A percentile compares a stretch with the other conserved stretches of the same genome.
phyloP scores from a whole-genome alignment of 2,113 vertebrate species.

The Hydrochoerus hydrochaeris region DNA sequence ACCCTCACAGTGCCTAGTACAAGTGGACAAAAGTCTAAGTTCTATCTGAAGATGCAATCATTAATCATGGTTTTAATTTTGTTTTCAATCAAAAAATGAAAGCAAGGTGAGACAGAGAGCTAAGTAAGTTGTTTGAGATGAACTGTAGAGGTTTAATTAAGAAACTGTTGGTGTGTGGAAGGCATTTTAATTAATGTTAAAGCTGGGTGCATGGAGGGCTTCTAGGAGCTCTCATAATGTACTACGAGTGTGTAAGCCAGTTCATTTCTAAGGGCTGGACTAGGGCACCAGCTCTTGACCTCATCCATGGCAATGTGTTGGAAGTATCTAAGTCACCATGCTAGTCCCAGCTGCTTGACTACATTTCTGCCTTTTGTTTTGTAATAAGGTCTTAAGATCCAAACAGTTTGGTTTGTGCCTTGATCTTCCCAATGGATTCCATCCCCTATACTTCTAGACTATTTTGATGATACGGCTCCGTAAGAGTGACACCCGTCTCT shows the following conservation, averaged over 20 bases:
- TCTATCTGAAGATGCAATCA: neutral
- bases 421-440: neutral
- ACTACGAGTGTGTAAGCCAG: neutral
- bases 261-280: neutral
- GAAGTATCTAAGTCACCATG: neutral
- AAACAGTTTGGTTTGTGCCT: neutral
- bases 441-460: neutral
- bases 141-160: neutral
- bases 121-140: neutral
- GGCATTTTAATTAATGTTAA: neutral
- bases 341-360: neutral
- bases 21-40: neutral
- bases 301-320: neutral
- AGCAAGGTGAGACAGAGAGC: neutral
- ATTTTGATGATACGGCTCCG: neutral
- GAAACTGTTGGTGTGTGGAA: neutral
- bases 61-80: neutral
- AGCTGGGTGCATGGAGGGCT: neutral
- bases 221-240: neutral
- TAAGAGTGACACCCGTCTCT: neutral
- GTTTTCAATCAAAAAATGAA: neutral
- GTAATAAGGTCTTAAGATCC: neutral
- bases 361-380: neutral
- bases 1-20: neutral
- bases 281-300: too few relatives aligned